Conservation (phyloP, 2,113 vertebrate genomes). For the Monarcha castaneiventris region DNA sequence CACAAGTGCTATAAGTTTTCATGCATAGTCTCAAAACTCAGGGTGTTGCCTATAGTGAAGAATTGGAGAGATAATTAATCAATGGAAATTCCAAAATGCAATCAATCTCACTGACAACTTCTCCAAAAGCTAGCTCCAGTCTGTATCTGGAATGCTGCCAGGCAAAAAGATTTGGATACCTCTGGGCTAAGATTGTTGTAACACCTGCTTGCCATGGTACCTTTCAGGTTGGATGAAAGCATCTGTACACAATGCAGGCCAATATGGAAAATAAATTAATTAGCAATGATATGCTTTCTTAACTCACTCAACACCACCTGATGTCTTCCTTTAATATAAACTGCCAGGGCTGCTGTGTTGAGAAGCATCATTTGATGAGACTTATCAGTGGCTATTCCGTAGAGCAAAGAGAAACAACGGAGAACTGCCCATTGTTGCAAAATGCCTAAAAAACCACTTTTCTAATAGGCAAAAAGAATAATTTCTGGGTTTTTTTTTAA, state of each 20-base stretch:
- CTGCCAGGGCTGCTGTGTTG: background rate
- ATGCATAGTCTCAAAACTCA: background rate
- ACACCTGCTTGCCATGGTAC: constrained; percentile 54
- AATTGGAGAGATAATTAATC: constrained; percentile 64
- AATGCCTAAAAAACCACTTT: background rate
- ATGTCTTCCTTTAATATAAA: background rate
- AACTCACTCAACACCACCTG: background rate
- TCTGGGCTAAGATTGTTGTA: constrained; percentile 42
- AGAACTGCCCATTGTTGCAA: background rate
- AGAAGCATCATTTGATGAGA: background rate
- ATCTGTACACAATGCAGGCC: constrained; percentile 22
- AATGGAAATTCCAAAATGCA: constrained; percentile 61
- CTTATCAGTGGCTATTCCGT: background rate
- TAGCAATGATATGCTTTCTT: constrained; percentile 5
- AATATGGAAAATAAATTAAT: constrained; percentile 48
- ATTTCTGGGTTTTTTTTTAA: background rate
- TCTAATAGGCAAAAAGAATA: background rate
- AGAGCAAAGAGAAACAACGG: background rate
- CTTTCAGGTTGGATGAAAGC: constrained; percentile 20
- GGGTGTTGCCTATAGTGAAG: constrained; percentile 46
- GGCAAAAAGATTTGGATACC: constrained; percentile 24
- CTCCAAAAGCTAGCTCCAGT: constrained; percentile 56
- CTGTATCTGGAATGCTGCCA: constrained; percentile 57
- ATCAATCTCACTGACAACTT: constrained; percentile 72
- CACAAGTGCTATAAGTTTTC: background rate